phyloP scores from a whole-genome alignment of 2,113 vertebrate genomes.

The Psittacara wagleri region DNA sequence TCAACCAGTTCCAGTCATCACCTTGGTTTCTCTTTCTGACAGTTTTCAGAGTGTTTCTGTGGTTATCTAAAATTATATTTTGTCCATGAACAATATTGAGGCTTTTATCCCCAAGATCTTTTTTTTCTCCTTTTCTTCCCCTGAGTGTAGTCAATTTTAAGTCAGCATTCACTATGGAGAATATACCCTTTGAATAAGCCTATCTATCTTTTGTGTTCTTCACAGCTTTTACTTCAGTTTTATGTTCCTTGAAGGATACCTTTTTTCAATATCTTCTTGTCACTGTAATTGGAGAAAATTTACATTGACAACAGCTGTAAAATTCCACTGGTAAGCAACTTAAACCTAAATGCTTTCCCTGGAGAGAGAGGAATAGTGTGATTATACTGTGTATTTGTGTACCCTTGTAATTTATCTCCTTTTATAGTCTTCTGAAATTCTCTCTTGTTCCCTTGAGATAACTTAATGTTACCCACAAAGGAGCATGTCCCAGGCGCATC shows the following conservation, averaged over 20 bases:
- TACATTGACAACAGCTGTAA: conserved; percentile 16
- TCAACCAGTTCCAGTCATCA: not conserved
- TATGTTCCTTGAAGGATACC: conserved; percentile 7
- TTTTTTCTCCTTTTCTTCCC: not conserved
- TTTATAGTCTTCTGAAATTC: conserved; percentile 19
- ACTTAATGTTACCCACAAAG: not conserved
- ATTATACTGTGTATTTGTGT: conserved; percentile 40
- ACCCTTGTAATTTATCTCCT: conserved; percentile 18
- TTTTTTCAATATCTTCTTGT: not conserved
- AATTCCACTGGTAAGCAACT: conserved; percentile 19
- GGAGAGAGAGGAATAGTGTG: not conserved
- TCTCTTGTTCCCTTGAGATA: conserved; percentile 18
- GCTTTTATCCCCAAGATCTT: not conserved
- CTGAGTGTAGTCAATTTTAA: not conserved
- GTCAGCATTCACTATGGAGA: not conserved
- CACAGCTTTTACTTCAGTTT: not conserved
- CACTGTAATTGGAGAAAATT: conserved; percentile 1
- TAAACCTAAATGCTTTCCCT: conserved; percentile 5
- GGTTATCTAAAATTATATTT: not conserved
- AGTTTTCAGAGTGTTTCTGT: not conserved
- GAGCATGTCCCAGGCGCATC: not conserved
- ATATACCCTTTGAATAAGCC: not conserved
- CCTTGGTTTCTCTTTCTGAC: not conserved
- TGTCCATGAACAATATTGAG: not conserved
- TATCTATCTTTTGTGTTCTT: not conserved